Evolutionary conservation across 2,113 vertebrate species (phyloP).

Genomic region (Saimiri boliviensis): DNA sequence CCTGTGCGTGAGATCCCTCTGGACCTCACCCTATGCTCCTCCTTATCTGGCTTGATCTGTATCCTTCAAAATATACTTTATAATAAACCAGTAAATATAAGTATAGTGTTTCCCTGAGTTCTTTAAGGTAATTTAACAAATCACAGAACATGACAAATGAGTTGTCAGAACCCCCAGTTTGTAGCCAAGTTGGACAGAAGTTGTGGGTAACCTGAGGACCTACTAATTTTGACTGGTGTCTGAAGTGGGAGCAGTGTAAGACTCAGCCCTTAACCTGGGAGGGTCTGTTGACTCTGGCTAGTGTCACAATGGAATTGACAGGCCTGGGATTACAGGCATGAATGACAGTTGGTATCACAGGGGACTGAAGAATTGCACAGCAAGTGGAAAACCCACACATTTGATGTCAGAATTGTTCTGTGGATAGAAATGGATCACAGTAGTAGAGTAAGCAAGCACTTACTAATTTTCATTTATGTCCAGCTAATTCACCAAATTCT

Average conservation of each 20-base stretch:
- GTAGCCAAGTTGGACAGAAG: neutral
- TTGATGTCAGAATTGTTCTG: neutral
- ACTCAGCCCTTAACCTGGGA: neutral
- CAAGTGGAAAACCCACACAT: neutral
- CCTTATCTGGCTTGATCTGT: neutral
- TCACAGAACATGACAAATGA: neutral
- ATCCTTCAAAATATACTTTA: neutral
- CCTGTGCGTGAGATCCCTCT: neutral
- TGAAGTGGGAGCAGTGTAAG: neutral
- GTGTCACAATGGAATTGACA: neutral
- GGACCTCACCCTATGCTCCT: too few relatives aligned
- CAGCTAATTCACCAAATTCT: neutral
- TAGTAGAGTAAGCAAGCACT: neutral
- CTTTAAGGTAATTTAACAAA: neutral
- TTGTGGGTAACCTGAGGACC: too few relatives aligned
- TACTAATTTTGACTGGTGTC: neutral
- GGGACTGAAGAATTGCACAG: neutral
- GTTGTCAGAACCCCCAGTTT: neutral
- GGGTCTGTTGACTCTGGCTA: too few relatives aligned
- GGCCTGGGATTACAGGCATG: too few relatives aligned
- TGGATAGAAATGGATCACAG: neutral
- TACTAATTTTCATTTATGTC: neutral
- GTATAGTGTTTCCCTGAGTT: neutral
- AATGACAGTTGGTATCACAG: neutral
- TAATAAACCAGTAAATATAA: neutral